phyloP scores from a whole-genome alignment of 2,113 vertebrate genomes.

The Ivindomyrus marchei region DNA sequence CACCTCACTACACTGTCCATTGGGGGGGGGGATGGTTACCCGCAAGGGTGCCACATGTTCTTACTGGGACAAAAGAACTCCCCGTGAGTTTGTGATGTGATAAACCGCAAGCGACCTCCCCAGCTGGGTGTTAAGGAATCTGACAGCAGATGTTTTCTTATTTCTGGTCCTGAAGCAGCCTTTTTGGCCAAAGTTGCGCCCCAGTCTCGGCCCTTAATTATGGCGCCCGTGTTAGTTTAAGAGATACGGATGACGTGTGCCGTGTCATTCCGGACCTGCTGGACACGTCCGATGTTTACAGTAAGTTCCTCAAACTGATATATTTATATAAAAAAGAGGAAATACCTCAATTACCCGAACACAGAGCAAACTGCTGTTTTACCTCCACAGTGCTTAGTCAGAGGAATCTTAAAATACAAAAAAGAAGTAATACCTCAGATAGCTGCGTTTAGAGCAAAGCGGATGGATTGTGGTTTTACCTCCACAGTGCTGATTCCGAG shows the following conservation, averaged over 20 bases:
- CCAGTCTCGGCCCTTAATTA: not conserved
- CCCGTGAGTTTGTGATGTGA: not conserved
- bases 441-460: not conserved
- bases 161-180: not conserved
- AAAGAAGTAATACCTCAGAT: not conserved
- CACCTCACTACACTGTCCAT: not conserved
- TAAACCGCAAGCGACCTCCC: not conserved
- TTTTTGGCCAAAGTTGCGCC: not conserved
- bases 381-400: conserved; percentile 16
- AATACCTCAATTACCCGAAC: not conserved
- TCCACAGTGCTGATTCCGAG: not conserved
- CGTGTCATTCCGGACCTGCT: not conserved
- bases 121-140: not conserved
- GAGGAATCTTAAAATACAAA: not conserved
- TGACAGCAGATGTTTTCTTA: not conserved
- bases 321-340: conserved; percentile 21
- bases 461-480: not conserved
- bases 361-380: not conserved
- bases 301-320: conserved; percentile 3
- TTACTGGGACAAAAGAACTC: not conserved
- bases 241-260: not conserved
- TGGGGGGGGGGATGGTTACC: not conserved
- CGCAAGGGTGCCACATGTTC: not conserved
- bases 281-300: not conserved
- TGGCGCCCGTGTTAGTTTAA: not conserved